phyloP scores from a whole-genome alignment of 2,888 invertebrate genomes.

The Bimastos eiseni region DNA sequence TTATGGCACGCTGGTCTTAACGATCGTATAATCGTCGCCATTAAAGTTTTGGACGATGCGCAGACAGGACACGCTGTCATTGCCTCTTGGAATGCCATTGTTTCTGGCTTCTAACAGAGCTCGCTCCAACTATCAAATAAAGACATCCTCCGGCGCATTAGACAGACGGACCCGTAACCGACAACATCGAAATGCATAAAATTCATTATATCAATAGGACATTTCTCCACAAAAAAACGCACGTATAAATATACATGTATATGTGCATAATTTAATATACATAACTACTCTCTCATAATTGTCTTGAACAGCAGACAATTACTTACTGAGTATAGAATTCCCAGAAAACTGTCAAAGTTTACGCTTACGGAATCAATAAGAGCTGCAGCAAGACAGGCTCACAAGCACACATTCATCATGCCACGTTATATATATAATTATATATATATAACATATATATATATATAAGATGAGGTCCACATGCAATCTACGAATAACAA shows the following conservation, averaged over 20 bases:
- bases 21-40: not conserved
- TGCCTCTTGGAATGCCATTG: not conserved
- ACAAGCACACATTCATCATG: no score
- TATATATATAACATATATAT: no score
- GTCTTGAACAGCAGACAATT: no score
- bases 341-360: no score
- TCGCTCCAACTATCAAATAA: not conserved
- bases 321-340: no score
- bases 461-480: no score
- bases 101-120: not conserved
- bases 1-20: not conserved
- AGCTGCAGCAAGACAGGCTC: no score
- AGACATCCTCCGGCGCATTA: not conserved
- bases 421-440: no score
- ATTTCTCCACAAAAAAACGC: not conserved
- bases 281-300: no score
- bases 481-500: no score
- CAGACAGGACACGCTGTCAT: not conserved
- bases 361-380: no score
- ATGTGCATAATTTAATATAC: not conserved
- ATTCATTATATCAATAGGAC: not conserved
- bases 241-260: not conserved
- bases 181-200: not conserved
- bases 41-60: not conserved
- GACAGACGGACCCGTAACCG: not conserved